Conservation (phyloP, 2,797 vertebrate genomes). For the Pipistrellus kuhlii region DNA sequence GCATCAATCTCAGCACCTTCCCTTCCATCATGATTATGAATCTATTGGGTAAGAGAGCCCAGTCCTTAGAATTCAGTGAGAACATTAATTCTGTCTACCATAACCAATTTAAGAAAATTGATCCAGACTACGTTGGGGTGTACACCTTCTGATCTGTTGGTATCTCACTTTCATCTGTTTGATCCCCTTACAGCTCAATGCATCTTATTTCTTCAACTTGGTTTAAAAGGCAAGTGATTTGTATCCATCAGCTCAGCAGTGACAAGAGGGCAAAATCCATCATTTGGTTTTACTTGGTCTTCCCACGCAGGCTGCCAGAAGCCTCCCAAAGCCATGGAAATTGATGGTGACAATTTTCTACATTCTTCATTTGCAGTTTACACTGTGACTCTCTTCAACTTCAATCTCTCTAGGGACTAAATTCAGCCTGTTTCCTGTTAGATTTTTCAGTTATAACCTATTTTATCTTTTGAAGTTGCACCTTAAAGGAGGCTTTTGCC, state of each 20-base stretch:
- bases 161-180: slow-evolving; percentile 66
- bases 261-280: slow-evolving; percentile 74
- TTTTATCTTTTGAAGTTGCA: slow-evolving; percentile 60
- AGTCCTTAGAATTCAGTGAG: slow-evolving; percentile 30
- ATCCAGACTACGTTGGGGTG: neutral
- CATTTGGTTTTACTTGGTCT: slow-evolving; percentile 66
- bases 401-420: slow-evolving; percentile 54
- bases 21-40: neutral
- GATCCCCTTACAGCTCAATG: slow-evolving; percentile 45
- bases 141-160: slow-evolving; percentile 44
- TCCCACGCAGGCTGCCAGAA: slow-evolving; percentile 59
- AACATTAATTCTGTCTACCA: slow-evolving; percentile 64
- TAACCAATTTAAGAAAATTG: slow-evolving; percentile 63
- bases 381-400: slow-evolving; percentile 47
- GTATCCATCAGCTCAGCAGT: slow-evolving; percentile 66
- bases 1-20: neutral
- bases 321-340: slow-evolving; percentile 69
- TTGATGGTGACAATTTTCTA: slow-evolving; percentile 71
- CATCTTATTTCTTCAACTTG: slow-evolving; percentile 51
- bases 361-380: slow-evolving; percentile 74
- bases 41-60: neutral
- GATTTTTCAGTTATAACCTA: slow-evolving; percentile 46
- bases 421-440: slow-evolving; percentile 52
- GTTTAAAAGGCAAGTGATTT: slow-evolving; percentile 74
- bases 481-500: neutral